Evolutionary conservation across 2,888 invertebrate genomes (phyloP), one percentile per base, ranked within the genome.

Genomic region (Drosophila mettleri): DNA sequence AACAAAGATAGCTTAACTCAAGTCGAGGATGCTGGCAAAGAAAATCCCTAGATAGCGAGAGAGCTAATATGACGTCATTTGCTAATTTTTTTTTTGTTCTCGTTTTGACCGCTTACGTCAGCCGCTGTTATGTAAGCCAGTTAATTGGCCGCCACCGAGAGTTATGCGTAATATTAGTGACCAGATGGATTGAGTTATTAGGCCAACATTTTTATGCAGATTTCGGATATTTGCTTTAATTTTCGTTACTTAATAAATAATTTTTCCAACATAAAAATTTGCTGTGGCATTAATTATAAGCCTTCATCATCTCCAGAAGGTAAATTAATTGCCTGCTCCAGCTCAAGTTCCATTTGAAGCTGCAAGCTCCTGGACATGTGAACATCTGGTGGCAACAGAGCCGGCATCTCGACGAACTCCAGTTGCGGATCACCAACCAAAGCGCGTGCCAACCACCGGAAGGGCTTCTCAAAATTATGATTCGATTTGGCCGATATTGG

Each of bases 381-480:
- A 52, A 99, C 97, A 93, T 99, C 98, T 88, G 99, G 99, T 54
- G 99, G 99, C 66, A 97, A 95, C 71, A 99, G 94, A 34, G 99
- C 99, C 55, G 98, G 98, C 97, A 98, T 98, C 38, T 97, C 98
- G 36, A 98, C 98, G 93, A 99, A 98, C 92, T 99, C 98, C 57
- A 99, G 93, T 93, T 98, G 98, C 58, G 98, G 97, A 93, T 99
- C 99, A 70, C 99, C 99, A 89, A 98, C 97, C 88, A 99, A 93
- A 92, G 98, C 98, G 80, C 98, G 95, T 39, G 98, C 98, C 91
- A 99, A 93, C 98, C 98, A 99, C 80, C 99, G 94, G 95, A 99
- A 99, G 10, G 99, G 99, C 92, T 99, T 99, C 92, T 99, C 99
- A 88, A 99, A 99, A 94, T 99, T 99, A 94, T 99, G 99, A 93